Conservation (phyloP, 2,888 invertebrate genomes). For the Anaspis maculata region DNA sequence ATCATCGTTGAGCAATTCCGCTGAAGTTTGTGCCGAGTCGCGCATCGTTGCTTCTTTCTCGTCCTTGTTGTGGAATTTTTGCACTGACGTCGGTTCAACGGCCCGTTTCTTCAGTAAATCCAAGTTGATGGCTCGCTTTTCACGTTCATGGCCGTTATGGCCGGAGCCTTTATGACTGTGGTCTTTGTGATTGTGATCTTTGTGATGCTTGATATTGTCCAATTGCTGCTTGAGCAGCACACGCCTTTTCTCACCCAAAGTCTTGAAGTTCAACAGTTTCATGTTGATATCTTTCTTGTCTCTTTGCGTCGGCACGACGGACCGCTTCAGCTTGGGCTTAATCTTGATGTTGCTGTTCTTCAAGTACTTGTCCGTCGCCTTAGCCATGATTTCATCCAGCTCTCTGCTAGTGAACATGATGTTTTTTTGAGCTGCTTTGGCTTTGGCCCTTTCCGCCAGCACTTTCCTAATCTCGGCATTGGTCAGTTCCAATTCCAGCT, state of each 20-base stretch:
- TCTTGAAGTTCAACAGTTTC: constrained; percentile 12
- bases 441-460: constrained; percentile 29
- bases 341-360: constrained; percentile 15
- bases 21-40: constrained; percentile 20
- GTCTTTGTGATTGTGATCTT: constrained; percentile 4
- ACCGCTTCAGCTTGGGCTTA: constrained; percentile 3
- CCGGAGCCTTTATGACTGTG: constrained; percentile 1
- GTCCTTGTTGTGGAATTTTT: constrained; percentile 13
- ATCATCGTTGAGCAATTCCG: constrained; percentile 20
- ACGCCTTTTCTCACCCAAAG: constrained; percentile 2
- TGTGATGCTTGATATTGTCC: background rate
- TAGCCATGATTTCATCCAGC: constrained; percentile 26
- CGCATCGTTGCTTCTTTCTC: constrained; percentile 21
- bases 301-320: constrained; percentile 3
- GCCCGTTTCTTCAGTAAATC: constrained; percentile 25
- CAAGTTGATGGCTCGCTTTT: constrained; percentile 32
- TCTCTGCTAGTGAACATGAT: constrained; percentile 30
- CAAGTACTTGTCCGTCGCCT: constrained; percentile 24
- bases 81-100: constrained; percentile 6
- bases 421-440: constrained; percentile 27
- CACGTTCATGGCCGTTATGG: constrained; percentile 3
- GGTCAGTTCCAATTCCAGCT: constrained; percentile 20
- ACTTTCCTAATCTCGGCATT: constrained; percentile 30
- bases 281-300: constrained; percentile 22
- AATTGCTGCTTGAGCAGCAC: constrained; percentile 3